A percentile compares a stretch with the other conserved stretches of the same genome.
Conservation (phyloP, 2,888 invertebrate species). For the Tipula helvola region DNA sequence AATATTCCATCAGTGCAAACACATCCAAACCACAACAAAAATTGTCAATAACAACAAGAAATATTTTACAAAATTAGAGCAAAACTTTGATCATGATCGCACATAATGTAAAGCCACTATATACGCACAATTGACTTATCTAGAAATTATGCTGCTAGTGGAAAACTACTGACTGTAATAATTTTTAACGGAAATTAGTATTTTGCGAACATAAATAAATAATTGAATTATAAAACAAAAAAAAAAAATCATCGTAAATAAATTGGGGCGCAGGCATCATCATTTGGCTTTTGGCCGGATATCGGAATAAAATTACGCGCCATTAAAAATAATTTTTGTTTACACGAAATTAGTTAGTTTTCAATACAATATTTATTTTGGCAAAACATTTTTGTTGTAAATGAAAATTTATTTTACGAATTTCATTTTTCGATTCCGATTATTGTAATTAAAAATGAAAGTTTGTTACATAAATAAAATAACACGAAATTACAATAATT, state of each 20-base stretch:
- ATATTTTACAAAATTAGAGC: too few relatives aligned
- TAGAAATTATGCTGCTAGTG: too few relatives aligned
- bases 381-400: too few relatives aligned
- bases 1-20: too few relatives aligned
- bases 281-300: background rate
- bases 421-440: background rate
- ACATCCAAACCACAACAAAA: too few relatives aligned
- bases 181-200: background rate
- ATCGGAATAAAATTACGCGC: background rate
- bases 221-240: background rate
- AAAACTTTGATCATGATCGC: too few relatives aligned
- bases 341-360: background rate
- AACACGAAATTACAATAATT: background rate
- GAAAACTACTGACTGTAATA: background rate
- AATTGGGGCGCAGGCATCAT: too few relatives aligned
- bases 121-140: too few relatives aligned
- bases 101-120: too few relatives aligned
- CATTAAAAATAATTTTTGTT: background rate
- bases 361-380: background rate
- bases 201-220: background rate
- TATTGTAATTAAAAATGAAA: background rate
- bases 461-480: background rate
- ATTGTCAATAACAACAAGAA: too few relatives aligned
- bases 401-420: too few relatives aligned
- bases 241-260: background rate